These are phyloP conservation scores for Thaumetopoea pityocampa DNA, from an alignment of 1,140 invertebrate genomes.

Conservation along the genomic window DNA sequence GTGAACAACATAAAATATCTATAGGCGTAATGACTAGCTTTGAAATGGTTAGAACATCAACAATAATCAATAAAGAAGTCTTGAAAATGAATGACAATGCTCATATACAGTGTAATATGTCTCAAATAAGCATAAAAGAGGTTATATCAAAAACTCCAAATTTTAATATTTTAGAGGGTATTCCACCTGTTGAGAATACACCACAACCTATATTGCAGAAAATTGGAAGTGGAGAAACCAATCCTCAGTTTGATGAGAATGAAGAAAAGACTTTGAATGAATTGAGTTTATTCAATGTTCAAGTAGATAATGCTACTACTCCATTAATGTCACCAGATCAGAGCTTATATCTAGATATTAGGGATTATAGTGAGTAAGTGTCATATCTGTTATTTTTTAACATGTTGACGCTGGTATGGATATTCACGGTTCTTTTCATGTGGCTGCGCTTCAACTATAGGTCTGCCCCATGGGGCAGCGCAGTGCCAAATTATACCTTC, in stretches of 20 bases:
- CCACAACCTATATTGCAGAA: slow-evolving; percentile 11
- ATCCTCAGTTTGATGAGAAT: slow-evolving; percentile 17
- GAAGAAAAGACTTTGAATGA: slow-evolving; percentile 70
- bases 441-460: too few species aligned
- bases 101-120: slow-evolving; percentile 60
- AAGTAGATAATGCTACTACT: slow-evolving; percentile 75
- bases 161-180: slow-evolving; percentile 58
- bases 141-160: slow-evolving; percentile 45
- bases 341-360: slow-evolving; percentile 78
- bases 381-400: slow-evolving; percentile 6
- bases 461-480: too few species aligned
- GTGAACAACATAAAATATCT: slow-evolving; percentile 80
- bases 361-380: slow-evolving; percentile 76
- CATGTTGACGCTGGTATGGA: slow-evolving; percentile 12
- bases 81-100: slow-evolving; percentile 47
- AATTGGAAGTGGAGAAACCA: slow-evolving; percentile 28
- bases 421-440: too few species aligned
- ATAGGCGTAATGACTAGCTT: slow-evolving; percentile 84
- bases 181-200: slow-evolving; percentile 34
- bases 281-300: slow-evolving; percentile 75
- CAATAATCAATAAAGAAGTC: slow-evolving; percentile 60
- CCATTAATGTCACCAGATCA: slow-evolving; percentile 77
- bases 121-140: slow-evolving; percentile 59
- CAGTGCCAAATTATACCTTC: too few species aligned
- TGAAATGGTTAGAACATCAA: slow-evolving; percentile 78